Base-by-base conservation (phyloP, 2,113 vertebrate species). In the Perca flavescens region DNA sequence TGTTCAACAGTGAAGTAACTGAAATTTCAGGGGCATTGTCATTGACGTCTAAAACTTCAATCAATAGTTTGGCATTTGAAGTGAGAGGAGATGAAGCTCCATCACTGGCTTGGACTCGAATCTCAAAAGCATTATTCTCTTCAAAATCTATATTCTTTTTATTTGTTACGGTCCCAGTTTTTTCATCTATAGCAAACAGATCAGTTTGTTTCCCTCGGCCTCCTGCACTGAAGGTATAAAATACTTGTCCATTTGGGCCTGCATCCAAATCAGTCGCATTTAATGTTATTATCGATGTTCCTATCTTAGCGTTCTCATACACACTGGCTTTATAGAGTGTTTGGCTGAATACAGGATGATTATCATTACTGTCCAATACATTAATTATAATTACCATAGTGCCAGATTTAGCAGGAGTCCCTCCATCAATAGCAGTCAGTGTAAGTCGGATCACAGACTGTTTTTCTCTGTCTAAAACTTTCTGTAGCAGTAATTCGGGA, bases 201-300 rank as follows among this genome's bases (percentile, higher is more conserved):
- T 96, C 86, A 28, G 92, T 89, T 86, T 94, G 85, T 58, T 93
- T 93, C 31, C 86, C 94, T 0, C 92, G 84, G 14, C 90, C 94
- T 43, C 94, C 86, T 31, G 93, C 85, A 80, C 79, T 94, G 22
- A 98, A 95, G 1, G 96, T 96, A 80, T 96, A 98, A 0, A 76
- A 80, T 1, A 98, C 92, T n/a, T 96, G 81, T 47, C 97, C 96
- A 0, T 98, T 97, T 19, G 62, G 61, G 1, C 96, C 97, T 96
- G 91, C 95, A 0, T 98, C 97, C 54, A 96, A 89, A 73, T 98
- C 97, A 0, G 95, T 97, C 0, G 97, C 97, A 5, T 97, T 97
- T 13, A 97, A 47, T 4, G 86, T 89, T 3, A 97, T 93, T 17
- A 97, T 94, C 0, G 91, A 84, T 1, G 95, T 95, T 0, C 96